Conservation (phyloP, 2,888 invertebrate genomes). For the Alentia gelatinosa region DNA sequence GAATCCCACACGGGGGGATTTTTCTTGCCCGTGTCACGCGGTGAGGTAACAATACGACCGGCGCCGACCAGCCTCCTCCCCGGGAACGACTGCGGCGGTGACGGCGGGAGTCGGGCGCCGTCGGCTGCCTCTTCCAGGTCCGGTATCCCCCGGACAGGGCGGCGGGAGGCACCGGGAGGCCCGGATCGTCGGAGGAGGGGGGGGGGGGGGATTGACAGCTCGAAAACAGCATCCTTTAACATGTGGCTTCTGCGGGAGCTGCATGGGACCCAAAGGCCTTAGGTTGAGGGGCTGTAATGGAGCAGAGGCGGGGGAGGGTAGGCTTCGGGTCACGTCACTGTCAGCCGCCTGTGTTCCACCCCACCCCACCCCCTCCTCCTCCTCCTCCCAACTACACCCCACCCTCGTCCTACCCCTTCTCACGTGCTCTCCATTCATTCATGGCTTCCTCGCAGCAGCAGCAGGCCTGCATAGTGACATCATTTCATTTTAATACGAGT, state of each 20-base stretch:
- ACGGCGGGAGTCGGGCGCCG: neutral
- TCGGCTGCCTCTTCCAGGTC: too few relatives aligned
- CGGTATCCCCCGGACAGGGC: too few relatives aligned
- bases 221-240: neutral
- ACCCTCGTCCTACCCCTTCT: neutral
- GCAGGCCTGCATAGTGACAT: slow-evolving; percentile 20
- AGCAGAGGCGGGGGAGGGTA: neutral
- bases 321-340: neutral
- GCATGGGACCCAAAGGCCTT: neutral
- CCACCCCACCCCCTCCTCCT: neutral
- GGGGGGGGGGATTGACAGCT: neutral
- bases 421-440: slow-evolving; percentile 31
- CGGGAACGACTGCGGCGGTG: neutral
- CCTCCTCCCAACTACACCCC: neutral
- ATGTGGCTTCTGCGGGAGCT: neutral
- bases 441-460: neutral
- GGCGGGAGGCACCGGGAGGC: neutral
- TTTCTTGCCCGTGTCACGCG: neutral
- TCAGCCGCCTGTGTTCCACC: neutral
- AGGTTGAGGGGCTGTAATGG: slow-evolving; percentile 26
- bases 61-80: neutral
- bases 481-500: slow-evolving; percentile 39
- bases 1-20: too few relatives aligned
- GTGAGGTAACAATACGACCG: neutral
- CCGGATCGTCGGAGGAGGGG: too few relatives aligned